phyloP scores from a whole-genome alignment of 2,113 vertebrate species.

The Sisor rabdophorus region DNA sequence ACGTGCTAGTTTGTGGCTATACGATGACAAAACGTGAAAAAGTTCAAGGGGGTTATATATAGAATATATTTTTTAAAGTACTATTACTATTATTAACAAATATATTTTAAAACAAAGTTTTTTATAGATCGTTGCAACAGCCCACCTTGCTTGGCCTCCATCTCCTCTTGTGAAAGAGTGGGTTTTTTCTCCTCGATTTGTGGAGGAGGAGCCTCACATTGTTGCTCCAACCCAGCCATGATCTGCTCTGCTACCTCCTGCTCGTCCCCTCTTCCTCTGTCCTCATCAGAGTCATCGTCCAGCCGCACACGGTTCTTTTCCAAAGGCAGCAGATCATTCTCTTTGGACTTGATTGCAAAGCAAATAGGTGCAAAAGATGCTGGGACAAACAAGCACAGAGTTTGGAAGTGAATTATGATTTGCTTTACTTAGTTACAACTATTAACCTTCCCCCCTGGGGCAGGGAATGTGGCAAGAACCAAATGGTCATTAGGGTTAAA shows the following conservation, averaged over 20 bases:
- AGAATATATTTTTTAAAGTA: no score
- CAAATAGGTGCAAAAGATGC: constrained; percentile 95
- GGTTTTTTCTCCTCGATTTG: constrained; percentile 83
- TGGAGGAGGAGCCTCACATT: constrained; percentile 57
- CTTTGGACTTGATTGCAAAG: constrained; percentile 95
- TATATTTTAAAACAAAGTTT: not conserved
- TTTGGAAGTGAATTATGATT: not conserved
- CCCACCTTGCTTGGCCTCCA: constrained; percentile 96
- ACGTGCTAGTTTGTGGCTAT: no score
- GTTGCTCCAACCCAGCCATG: constrained; percentile 49
- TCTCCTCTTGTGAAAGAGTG: constrained; percentile 83
- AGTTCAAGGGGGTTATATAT: no score
- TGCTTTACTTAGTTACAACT: constrained; percentile 16
- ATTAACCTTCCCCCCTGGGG: constrained; percentile 30
- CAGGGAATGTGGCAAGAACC: not conserved
- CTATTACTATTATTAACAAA: not conserved
- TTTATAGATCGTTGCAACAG: no score
- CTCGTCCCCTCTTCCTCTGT: constrained; percentile 74
- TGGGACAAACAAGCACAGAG: constrained; percentile 57
- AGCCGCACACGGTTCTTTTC: constrained; percentile 93
- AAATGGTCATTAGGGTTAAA: constrained; percentile 34
- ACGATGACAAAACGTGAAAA: no score
- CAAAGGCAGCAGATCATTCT: constrained; percentile 90
- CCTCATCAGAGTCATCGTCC: constrained; percentile 93
- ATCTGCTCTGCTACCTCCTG: constrained; percentile 61